phyloP scores from a whole-genome alignment of 2,888 invertebrate species.

The Cyclophora punctaria region DNA sequence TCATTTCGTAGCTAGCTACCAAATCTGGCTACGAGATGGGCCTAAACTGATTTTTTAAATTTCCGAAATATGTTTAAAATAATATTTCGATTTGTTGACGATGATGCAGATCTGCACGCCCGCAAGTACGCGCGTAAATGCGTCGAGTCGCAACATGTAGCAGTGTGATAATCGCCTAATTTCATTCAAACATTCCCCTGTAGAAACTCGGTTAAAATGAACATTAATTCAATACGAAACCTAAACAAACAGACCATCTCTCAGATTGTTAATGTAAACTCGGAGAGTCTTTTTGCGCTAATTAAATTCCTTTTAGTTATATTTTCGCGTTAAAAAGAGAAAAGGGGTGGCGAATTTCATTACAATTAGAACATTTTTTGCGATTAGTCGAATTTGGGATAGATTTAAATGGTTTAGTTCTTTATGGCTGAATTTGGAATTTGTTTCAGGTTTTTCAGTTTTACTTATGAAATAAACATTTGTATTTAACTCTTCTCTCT shows the following conservation, averaged over 20 bases:
- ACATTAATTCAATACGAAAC: constrained; percentile 6
- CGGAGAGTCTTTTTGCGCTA: background rate
- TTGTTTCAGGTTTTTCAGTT: background rate
- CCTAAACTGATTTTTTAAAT: too few species aligned
- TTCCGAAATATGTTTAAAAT: too few species aligned
- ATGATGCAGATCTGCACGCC: too few species aligned
- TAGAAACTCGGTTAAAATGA: background rate
- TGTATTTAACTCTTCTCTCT: too few species aligned
- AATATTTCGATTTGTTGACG: too few species aligned
- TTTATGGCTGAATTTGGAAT: background rate
- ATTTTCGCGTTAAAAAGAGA: constrained; percentile 3
- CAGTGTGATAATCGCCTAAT: too few species aligned
- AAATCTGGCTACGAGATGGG: too few species aligned
- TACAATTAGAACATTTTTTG: background rate
- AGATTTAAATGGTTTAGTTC: background rate
- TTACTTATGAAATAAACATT: too few species aligned
- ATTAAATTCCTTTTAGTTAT: constrained; percentile 3
- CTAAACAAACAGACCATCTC: background rate
- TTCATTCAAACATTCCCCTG: background rate
- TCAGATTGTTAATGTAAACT: background rate
- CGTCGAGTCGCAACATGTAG: background rate
- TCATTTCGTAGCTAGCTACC: too few species aligned
- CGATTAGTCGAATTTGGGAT: too few species aligned
- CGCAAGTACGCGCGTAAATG: background rate
- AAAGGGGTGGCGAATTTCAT: background rate